Evolutionary conservation across 2,113 vertebrate species (phyloP).

Genomic region (Heloderma charlesbogerti): DNA sequence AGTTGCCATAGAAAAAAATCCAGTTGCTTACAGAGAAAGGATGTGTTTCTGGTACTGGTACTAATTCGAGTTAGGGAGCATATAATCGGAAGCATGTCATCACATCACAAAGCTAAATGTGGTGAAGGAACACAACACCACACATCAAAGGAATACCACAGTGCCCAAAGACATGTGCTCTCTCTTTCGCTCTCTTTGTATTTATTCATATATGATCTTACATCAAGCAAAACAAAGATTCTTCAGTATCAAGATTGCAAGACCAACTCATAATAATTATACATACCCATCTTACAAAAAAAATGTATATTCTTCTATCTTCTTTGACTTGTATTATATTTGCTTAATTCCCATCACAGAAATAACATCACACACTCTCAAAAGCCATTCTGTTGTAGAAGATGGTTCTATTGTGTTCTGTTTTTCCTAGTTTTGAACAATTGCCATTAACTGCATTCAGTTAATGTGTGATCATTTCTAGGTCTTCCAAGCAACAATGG

Average conservation of each 20-base stretch:
- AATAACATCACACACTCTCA: neutral
- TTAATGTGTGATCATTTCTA: no score
- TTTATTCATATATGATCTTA: neutral
- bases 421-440: neutral
- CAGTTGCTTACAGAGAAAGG: no score
- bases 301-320: neutral
- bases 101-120: neutral
- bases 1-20: neutral
- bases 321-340: neutral
- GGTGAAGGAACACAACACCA: neutral
- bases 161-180: neutral
- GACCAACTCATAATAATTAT: neutral
- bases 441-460: no score
- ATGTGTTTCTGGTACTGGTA: neutral
- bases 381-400: neutral
- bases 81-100: no score
- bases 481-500: no score
- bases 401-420: neutral
- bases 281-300: neutral
- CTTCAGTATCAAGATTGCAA: neutral
- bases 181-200: neutral
- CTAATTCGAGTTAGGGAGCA: neutral
- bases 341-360: neutral
- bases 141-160: no score
- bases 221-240: neutral